phyloP scores from a whole-genome alignment of 2,113 vertebrate species.

The Mixornis gularis region DNA sequence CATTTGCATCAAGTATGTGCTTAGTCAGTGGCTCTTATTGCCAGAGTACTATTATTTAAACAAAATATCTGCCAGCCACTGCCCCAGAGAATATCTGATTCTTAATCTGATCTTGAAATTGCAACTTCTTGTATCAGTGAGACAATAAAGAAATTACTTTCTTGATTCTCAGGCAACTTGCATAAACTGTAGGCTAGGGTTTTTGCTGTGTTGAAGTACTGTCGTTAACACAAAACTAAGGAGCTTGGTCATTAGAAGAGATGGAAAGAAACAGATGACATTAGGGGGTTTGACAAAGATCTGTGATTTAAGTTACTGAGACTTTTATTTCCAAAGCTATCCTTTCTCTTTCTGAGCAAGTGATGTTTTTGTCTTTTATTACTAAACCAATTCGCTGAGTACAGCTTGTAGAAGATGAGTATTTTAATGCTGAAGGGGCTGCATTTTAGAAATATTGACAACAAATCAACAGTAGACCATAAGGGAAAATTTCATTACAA shows the following conservation, averaged over 20 bases:
- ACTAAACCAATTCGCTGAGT: not conserved
- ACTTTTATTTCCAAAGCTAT: not conserved
- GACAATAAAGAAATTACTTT: not conserved
- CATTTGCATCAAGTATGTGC: not conserved
- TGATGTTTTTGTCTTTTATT: not conserved
- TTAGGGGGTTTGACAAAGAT: not conserved
- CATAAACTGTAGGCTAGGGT: not conserved
- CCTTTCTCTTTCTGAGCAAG: not conserved
- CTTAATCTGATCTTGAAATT: not conserved
- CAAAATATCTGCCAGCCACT: not conserved
- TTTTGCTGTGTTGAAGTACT: not conserved
- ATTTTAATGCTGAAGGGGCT: not conserved
- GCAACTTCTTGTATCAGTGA: not conserved
- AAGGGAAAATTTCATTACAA: not conserved
- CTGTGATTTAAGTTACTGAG: not conserved
- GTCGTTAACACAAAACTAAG: not conserved
- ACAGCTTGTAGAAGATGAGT: not conserved
- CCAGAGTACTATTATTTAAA: not conserved
- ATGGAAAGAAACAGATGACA: not conserved
- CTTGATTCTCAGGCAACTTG: not conserved
- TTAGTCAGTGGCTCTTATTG: not conserved
- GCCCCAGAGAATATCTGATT: not conserved
- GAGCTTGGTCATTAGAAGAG: not conserved
- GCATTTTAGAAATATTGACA: not conserved
- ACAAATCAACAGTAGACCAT: not conserved